Base-by-base conservation (phyloP, 2,797 vertebrate species). In the Silurus aristotelis region DNA sequence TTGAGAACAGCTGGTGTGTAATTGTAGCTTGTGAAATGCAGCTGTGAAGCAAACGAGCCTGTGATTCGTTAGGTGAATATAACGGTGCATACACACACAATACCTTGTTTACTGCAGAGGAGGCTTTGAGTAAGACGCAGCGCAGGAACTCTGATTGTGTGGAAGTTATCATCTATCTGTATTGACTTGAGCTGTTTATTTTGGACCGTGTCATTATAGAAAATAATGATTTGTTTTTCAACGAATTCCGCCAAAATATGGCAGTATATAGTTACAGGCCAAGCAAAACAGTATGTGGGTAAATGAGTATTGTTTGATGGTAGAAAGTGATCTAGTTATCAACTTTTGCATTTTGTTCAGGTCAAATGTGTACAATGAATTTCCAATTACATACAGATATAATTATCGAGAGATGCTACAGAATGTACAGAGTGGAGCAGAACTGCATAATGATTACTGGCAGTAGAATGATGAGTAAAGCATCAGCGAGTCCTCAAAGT, bases 1-100 rank as follows among this genome's bases (percentile, higher is more conserved):
- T 87, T 77, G 84, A 87, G 93, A 94, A 96, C 95, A 97, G 95
- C 96, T 95, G 96, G 94, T 94, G 95, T 94, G 94, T 95, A 96
- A 96, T 96, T 95, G 95, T 94, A 94, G 93, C 94, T 95, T 92
- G 91, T 94, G 95, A 96, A 96, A 96, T 96, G 96, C 97, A 96
- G 95, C 93, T 94, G 95, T 94, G 95, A 95, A 81, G 95, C 95
- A 96, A 96, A 96, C 95, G 94, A 96, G 92, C 94, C 83, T 94
- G 93, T 94, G 95, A 95, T 95, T 94, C 92, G 88, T 91, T 92
- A 91, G 93, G 90, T 70, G 86, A 85, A 82, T 79, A 64, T 58
- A 83, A 84, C 78, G 63, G 13, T 55, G 68, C 60, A 31, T 81
- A 68, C 63, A 46, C 63, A 67, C 10, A 10, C 63, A 81, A 81